Evolutionary conservation across 2,888 invertebrate genomes (phyloP), one percentile per base, ranked within the genome.

Genomic region (Xestia sexstrigata): DNA sequence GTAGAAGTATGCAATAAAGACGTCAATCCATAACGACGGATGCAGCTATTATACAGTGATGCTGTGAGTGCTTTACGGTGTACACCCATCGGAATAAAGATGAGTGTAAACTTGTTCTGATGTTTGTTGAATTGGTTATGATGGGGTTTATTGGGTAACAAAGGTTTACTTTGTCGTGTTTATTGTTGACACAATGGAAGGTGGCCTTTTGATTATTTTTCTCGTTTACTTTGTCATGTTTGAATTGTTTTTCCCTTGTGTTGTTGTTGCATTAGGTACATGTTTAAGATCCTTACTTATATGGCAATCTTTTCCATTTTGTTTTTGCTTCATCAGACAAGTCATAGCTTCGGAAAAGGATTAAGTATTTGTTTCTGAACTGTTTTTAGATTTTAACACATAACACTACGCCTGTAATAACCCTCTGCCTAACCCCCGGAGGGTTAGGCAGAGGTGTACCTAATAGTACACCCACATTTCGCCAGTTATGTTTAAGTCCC

Each of bases 1-100:
- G 89, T 89, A 92, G 91, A 92, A 92, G 92, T 92, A 92, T 93
- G 93, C 93, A 92, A 92, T 94, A 93, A 93, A 93, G 92, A 92
- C 92, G 92, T 94, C 94, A 93, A 93, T 93, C 92, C 88, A 89
- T 92, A 93, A 91, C 91, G 92, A 92, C 92, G 91, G 91, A 92
- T 93, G 94, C 93, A 91, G 92, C 93, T 90, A 93, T 94, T 93
- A 93, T 92, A 90, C 91, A 90, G 88, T 90, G 88, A 91, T 93
- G 92, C 90, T 89, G 90, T 91, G 92, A 94, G 93, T 93, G 93
- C 93, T 93, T 93, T 93, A 93, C 91, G 90, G 89, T 92, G 93
- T 93, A 91, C 90, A 91, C 90, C 88, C 82, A 81, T 79, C 81
- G 74, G 92, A 92, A 93, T 93, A 90, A 90, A 91, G 88, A 93